Base-by-base conservation (phyloP, 1,140 invertebrate species). In the Heliconius hermathena region DNA sequence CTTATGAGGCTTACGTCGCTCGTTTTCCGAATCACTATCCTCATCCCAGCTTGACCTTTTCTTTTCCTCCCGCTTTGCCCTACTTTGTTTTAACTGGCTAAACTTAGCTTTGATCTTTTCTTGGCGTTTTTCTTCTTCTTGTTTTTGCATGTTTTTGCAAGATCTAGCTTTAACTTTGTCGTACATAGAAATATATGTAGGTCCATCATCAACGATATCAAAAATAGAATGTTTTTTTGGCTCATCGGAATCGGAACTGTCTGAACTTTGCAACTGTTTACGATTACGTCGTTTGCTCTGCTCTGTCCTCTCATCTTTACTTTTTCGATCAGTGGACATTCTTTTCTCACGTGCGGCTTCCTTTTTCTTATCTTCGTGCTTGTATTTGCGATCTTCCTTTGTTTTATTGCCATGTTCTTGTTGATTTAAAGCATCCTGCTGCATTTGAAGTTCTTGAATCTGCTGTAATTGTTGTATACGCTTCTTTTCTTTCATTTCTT, bases 161-260 rank as follows among this genome's bases (percentile, higher is more conserved):
- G 98, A 99, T 66, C 98, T 96, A 5, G 98, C 98, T 94, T 99
- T 99, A 0, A 99, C 98, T 94, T 99, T 99, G 90, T 99, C 99
- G 91, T 99, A 99, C 99, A 99, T 99, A 49, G 98, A 99, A 79
- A 99, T 98, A 89, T 99, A 99, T 18, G 97, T 97, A 4, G 98
- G 98, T 81, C 97, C 98, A 86, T 98, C 98, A 86, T 98, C 97
- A 33, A 98, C 96, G 79, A 98, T 98, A 89, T 98, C 98, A 92
- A 98, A 98, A 83, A 98, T 98, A n/a, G 98, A 98, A 94, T 98
- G 97, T 93, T 98, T 98, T 89, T 98, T 97, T 71, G 96, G 96
- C 89, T 97, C 97, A 85, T 97, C 97, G 52, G 97, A 97, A 86
- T 96, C 96, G 18, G 95, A 95, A 78, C 95, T 96, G 74, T 96